Percentiles rank a stretch among this genome's conserved stretches.
phyloP scores from a whole-genome alignment of 2,797 vertebrate genomes.

The Alectoris magna region DNA sequence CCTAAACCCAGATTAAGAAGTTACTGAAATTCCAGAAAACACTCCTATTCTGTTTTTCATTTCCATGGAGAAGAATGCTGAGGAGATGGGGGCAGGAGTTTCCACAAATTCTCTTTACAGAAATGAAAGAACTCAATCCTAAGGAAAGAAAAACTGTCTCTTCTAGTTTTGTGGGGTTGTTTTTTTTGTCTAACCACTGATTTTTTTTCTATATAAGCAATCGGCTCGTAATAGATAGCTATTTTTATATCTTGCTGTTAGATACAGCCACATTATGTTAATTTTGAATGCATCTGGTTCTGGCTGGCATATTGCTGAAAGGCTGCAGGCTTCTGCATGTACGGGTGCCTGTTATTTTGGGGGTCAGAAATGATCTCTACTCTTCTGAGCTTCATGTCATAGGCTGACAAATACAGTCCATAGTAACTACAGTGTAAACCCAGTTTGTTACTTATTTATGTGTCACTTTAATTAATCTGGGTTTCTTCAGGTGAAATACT shows the following conservation, averaged over 20 bases:
- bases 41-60: neutral
- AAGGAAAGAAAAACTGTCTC: neutral
- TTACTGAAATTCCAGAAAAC: neutral
- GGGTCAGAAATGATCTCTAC: neutral
- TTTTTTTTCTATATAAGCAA: conserved; percentile 22
- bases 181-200: neutral
- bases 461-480: neutral
- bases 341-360: neutral
- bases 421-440: neutral
- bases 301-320: neutral
- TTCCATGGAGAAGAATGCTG: neutral
- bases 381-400: neutral
- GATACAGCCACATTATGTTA: neutral
- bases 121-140: neutral
- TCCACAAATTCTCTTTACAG: neutral
- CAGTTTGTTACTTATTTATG: neutral
- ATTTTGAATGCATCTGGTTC: neutral
- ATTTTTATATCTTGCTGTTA: neutral
- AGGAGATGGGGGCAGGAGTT: neutral
- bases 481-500: neutral
- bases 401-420: neutral
- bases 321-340: neutral
- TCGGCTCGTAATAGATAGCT: neutral
- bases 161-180: neutral
- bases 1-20: conserved; percentile 7